Evolutionary conservation across 1,140 invertebrate species (phyloP).

Genomic region (Lepidurus packardi): DNA sequence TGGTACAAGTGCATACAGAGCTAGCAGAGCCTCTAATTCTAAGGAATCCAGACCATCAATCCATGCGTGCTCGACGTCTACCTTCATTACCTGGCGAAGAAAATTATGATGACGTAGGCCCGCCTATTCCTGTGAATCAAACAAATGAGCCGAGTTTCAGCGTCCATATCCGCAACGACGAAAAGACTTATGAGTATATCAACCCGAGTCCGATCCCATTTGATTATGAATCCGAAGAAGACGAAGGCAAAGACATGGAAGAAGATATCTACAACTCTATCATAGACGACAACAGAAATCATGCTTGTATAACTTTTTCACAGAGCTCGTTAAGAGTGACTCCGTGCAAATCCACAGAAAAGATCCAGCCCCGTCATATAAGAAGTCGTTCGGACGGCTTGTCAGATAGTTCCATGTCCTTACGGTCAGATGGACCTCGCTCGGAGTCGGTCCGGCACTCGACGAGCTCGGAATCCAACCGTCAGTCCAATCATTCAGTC

Average conservation of each 20-base stretch:
- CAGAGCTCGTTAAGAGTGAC: neutral
- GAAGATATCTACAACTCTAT: conserved; percentile 10
- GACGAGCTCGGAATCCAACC: conserved; percentile 13
- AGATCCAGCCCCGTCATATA: neutral
- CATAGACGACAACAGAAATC: neutral
- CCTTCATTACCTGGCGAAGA: conserved; percentile 7
- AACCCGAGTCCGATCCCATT: neutral
- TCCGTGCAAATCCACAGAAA: neutral
- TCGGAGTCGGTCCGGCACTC: neutral
- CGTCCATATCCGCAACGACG: neutral
- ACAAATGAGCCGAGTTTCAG: neutral
- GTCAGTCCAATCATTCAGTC: neutral
- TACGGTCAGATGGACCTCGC: neutral
- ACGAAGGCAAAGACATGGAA: neutral
- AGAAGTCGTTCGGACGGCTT: neutral
- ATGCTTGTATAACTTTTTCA: neutral
- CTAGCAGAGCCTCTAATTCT: neutral
- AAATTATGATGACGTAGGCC: conserved; percentile 3
- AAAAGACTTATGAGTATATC: neutral
- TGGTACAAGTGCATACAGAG: neutral
- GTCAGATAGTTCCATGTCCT: neutral
- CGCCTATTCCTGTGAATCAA: neutral
- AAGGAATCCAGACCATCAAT: neutral
- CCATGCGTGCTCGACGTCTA: neutral
- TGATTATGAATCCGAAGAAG: conserved; percentile 5